Evolutionary conservation across 2,113 vertebrate species (phyloP).

Genomic region (Aramus guarauna): DNA sequence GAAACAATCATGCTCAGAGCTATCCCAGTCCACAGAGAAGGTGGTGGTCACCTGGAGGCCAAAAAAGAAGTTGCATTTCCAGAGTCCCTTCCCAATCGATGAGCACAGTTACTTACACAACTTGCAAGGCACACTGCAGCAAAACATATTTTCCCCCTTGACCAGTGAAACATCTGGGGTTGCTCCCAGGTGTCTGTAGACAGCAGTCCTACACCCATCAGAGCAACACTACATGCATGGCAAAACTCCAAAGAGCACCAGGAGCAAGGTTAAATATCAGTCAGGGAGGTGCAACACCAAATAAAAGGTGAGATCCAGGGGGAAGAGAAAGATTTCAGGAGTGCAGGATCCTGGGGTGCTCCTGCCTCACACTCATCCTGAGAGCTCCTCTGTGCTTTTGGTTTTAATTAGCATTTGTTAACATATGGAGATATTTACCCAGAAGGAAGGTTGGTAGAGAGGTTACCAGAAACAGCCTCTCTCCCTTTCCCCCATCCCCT

Average conservation of each 20-base stretch:
- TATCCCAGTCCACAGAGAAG: not conserved
- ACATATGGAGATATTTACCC: slow-evolving; percentile 62
- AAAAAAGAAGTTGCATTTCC: not conserved
- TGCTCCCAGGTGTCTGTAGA: not conserved
- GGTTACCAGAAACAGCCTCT: slow-evolving; percentile 44
- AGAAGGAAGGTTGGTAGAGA: slow-evolving; percentile 39
- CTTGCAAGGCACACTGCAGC: not conserved
- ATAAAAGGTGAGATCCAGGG: slow-evolving; percentile 42
- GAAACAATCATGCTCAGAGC: not conserved
- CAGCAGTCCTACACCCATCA: not conserved
- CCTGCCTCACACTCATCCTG: slow-evolving; percentile 18
- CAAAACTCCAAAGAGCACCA: slow-evolving; percentile 25
- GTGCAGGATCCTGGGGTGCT: slow-evolving; percentile 25
- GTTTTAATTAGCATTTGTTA: slow-evolving; percentile 63
- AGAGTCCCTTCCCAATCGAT: not conserved
- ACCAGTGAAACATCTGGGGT: slow-evolving; percentile 13
- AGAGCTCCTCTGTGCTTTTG: slow-evolving; percentile 36
- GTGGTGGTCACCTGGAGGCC: not conserved
- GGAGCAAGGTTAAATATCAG: slow-evolving; percentile 22
- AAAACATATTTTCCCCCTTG: not conserved
- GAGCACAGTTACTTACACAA: not conserved
- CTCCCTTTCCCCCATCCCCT: not conserved
- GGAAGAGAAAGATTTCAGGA: slow-evolving; percentile 29
- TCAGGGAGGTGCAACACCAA: slow-evolving; percentile 4
- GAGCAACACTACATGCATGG: not conserved